These are phyloP conservation scores for Penelope pileata DNA, from an alignment of 2,113 vertebrate genomes.

Conservation along the genomic window DNA sequence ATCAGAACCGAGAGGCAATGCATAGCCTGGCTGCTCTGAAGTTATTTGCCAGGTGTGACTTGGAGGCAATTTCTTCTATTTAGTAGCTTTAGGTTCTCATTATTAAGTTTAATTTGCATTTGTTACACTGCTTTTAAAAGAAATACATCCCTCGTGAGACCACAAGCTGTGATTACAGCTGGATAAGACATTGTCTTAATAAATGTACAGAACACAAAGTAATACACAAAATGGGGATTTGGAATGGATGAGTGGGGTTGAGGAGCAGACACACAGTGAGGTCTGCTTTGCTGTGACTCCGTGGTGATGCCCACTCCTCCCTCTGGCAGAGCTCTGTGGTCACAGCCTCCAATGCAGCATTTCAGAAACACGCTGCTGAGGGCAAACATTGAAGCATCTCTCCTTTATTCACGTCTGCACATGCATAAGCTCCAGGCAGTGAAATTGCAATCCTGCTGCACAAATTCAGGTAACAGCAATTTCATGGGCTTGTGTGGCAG, in stretches of 20 bases:
- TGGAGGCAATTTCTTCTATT: neutral
- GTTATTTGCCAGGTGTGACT: neutral
- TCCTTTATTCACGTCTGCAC: neutral
- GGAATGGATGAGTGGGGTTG: neutral
- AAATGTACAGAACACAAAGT: neutral
- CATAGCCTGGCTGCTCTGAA: neutral
- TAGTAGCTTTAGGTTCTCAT: neutral
- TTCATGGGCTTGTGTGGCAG: neutral
- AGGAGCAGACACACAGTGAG: fast-evolving
- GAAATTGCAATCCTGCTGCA: neutral
- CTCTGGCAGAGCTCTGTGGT: neutral
- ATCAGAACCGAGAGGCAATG: neutral
- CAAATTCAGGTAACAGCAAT: neutral
- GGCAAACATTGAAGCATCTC: neutral
- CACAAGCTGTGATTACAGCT: neutral
- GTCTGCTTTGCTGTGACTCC: neutral
- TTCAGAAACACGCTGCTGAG: neutral
- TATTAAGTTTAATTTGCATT: neutral
- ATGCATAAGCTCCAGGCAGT: neutral
- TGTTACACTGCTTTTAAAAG: neutral
- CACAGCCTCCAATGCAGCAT: fast-evolving
- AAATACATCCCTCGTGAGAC: neutral
- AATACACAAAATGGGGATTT: neutral
- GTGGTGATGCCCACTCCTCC: fast-evolving
- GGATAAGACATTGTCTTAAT: neutral